Base-by-base conservation (phyloP, 2,797 vertebrate genomes). In the Enteromius fasciolatus region DNA sequence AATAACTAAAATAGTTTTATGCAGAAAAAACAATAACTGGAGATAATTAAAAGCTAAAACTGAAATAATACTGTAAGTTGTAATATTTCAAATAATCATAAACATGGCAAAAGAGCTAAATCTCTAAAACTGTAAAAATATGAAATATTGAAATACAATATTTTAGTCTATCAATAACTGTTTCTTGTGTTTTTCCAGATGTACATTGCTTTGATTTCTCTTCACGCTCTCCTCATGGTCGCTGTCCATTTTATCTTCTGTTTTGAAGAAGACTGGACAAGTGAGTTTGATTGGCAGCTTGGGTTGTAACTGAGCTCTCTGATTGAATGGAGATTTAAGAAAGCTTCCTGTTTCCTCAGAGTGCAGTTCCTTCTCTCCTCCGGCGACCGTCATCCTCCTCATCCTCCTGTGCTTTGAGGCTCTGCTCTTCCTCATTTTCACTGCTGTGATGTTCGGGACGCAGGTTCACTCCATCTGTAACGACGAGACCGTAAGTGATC, bases 391-490 rank as follows among this genome's bases (percentile, higher is more conserved):
- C 88, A 97, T 99, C 92, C 96, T 99, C 77, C 96, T 99, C 90
- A 97, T 99, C 92, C 94, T 99, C 74, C 92, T 99, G 90, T 98
- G 96, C 91, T 99, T 99, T 0, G 98, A 99, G 92, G 97, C 94
- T 10, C 96, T 99, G 73, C 96, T 99, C 5, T 99, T 99, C 86
- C 95, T 99, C 87, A 96, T 99, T 84, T 99, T 99, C 94, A 99
- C 98, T 0, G 95, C 96, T 0, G 97, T 99, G 88, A 99, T 99
- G 98, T 99, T 99, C 78, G 98, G 98, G 84, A 98, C 97, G 14
- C 98, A 99, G 93, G 95, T 99, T 88, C 97, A 99, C 93, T 99
- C 98, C 88, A 99, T 99, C 92, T 99, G 98, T 88, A 92, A 93
- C 0, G 97, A 99, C 11, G 97, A 99, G 94, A 99, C 98, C 89